These are phyloP conservation scores for Cyphomyrus discorhynchus DNA, from an alignment of 2,113 vertebrate species.

Conservation along the genomic window DNA sequence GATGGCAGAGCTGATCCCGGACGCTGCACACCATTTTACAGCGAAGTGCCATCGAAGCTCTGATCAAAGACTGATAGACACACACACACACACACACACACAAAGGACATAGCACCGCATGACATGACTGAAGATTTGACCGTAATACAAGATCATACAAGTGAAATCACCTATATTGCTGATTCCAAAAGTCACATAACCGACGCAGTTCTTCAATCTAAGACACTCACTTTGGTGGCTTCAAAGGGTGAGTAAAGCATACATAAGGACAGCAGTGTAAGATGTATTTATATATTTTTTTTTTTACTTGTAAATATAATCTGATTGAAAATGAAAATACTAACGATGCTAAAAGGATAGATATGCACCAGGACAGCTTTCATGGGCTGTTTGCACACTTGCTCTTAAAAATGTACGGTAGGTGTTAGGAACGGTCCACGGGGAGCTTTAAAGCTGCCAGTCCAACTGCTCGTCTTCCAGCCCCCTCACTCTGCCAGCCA, in stretches of 20 bases:
- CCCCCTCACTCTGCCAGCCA: neutral
- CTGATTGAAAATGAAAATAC: neutral
- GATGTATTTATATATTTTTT: neutral
- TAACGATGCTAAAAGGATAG: neutral
- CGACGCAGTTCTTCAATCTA: neutral
- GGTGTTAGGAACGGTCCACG: neutral
- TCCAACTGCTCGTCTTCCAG: neutral
- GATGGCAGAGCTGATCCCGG: neutral
- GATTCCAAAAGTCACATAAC: neutral
- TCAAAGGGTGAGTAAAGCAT: neutral
- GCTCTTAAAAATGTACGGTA: neutral
- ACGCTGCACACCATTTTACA: neutral
- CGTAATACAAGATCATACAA: conserved; percentile 1
- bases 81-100: neutral
- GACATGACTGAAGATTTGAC: neutral
- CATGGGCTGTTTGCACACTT: neutral
- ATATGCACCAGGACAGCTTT: neutral
- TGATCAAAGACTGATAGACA: neutral
- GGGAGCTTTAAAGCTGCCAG: neutral
- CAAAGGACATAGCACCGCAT: neutral
- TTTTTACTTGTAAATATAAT: neutral
- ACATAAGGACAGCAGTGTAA: neutral
- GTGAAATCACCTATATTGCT: neutral
- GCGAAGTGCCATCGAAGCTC: neutral
- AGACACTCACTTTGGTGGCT: neutral